Conservation (phyloP, 1,140 invertebrate species). For the Euschistus heros region DNA sequence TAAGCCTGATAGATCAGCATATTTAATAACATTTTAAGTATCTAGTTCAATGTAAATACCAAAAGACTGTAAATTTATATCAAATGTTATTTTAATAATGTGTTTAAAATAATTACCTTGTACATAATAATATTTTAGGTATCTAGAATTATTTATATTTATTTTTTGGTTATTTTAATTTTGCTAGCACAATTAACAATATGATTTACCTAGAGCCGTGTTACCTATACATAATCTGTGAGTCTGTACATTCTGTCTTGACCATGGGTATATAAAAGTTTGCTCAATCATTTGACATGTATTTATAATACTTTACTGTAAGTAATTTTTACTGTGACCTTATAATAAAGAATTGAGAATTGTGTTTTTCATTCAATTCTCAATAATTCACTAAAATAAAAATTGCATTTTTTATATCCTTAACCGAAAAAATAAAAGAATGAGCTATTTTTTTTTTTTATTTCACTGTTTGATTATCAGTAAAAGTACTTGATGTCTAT, state of each 20-base stretch:
- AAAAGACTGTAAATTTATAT: background rate
- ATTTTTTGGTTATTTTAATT: constrained; percentile 1
- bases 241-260: background rate
- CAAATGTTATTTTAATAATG: background rate
- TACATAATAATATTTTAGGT: background rate
- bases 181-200: background rate
- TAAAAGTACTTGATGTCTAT: too few species aligned
- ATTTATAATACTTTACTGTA: too few species aligned
- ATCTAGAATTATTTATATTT: background rate
- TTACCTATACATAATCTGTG: constrained; percentile 7
- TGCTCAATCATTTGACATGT: background rate
- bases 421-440: too few species aligned
- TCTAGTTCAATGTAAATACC: background rate
- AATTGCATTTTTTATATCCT: too few species aligned
- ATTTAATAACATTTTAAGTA: too few species aligned
- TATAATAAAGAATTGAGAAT: too few species aligned
- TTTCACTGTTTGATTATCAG: too few species aligned
- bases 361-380: too few species aligned
- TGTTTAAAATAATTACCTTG: background rate
- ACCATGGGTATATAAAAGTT: background rate
- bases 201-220: background rate
- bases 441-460: too few species aligned
- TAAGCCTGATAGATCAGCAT: background rate
- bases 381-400: too few species aligned
- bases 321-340: too few species aligned